Evolutionary conservation across 2,113 vertebrate species (phyloP).

Genomic region (Alexandromys fortis): DNA sequence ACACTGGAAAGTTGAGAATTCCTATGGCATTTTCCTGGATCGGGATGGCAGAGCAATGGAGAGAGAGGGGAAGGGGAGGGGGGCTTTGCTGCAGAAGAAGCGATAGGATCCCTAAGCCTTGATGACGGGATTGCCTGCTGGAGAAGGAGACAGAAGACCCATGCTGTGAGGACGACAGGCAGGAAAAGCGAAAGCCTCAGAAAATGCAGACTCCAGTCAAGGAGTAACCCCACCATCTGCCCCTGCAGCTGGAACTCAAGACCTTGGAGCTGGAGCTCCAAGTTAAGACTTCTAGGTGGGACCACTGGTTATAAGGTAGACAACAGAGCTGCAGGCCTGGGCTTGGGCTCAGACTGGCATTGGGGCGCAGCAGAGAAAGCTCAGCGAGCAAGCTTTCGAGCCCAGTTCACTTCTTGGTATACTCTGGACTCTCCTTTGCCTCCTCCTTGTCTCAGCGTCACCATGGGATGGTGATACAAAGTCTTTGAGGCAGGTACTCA

Average conservation of each 20-base stretch:
- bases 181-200: background rate
- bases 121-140: background rate
- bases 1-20: background rate
- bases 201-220: background rate
- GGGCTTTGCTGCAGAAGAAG: background rate
- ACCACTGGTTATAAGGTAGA: background rate
- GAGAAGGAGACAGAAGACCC: background rate
- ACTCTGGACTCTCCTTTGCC: background rate
- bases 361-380: background rate
- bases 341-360: background rate
- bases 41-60: background rate
- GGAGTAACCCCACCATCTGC: background rate
- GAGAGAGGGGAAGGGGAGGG: background rate
- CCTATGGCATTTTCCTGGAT: background rate
- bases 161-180: fast-evolving
- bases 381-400: background rate
- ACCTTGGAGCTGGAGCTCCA: background rate
- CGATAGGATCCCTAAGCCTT: background rate
- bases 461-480: background rate
- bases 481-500: background rate
- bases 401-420: background rate
- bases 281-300: background rate
- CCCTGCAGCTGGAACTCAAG: background rate
- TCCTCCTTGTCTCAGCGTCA: background rate
- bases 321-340: background rate